These are phyloP conservation scores for Miniopterus natalensis DNA, from an alignment of 2,113 vertebrate genomes.

Conservation along the genomic window DNA sequence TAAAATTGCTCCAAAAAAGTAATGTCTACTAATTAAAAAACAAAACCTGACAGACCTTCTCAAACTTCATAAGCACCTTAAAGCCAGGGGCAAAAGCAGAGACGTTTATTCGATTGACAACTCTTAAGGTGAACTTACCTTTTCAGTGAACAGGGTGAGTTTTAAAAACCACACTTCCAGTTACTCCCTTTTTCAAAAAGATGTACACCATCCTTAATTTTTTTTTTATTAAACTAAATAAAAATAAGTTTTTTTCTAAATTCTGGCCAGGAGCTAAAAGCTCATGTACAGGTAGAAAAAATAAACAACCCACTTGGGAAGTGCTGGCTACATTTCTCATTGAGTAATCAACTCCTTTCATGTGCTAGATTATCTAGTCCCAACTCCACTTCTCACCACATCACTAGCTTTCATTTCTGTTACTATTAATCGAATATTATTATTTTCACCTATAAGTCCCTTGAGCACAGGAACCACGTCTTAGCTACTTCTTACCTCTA, in stretches of 20 bases:
- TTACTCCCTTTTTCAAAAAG: not conserved
- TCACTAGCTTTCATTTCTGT: not conserved
- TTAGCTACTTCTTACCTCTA: not conserved
- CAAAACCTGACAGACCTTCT: not conserved
- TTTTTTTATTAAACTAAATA: constrained; percentile 16
- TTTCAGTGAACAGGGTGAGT: not conserved
- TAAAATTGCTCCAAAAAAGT: not conserved
- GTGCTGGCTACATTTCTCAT: not conserved
- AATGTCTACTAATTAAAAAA: not conserved
- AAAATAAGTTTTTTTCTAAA: constrained; percentile 36
- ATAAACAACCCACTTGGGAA: not conserved
- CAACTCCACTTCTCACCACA: not conserved
- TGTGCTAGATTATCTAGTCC: not conserved
- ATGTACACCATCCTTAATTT: not conserved
- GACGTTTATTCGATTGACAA: not conserved
- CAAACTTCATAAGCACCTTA: constrained; percentile 41
- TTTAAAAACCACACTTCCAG: not conserved
- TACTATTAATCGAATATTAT: not conserved
- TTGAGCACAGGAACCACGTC: not conserved
- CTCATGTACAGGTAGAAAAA: not conserved
- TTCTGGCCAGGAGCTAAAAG: not conserved
- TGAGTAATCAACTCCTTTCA: not conserved
- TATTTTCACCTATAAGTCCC: constrained; percentile 2
- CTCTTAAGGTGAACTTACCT: not conserved
- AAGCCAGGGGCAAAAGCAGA: not conserved